Conservation (phyloP, 2,797 vertebrate genomes). For the Myotis daubentonii region DNA sequence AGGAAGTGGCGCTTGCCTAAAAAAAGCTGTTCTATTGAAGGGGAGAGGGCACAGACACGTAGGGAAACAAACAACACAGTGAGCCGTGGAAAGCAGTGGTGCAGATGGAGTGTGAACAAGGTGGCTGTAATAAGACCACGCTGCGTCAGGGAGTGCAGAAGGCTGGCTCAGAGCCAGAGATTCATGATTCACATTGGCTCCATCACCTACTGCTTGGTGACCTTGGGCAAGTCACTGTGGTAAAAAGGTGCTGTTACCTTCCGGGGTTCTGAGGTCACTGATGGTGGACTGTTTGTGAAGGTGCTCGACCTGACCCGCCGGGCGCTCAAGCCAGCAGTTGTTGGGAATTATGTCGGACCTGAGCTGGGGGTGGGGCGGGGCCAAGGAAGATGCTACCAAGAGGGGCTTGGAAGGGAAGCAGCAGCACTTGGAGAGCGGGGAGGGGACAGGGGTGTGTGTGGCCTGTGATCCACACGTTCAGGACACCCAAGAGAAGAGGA, state of each 20-base stretch:
- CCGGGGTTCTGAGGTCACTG: too few species aligned
- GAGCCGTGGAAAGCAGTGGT: background rate
- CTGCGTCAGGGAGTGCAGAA: background rate
- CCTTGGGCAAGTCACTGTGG: background rate
- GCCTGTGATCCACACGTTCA: fast-evolving
- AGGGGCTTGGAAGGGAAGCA: background rate
- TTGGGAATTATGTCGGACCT: background rate
- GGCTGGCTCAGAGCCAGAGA: background rate
- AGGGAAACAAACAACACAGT: background rate
- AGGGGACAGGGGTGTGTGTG: too few species aligned
- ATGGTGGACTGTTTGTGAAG: background rate
- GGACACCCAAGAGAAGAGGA: background rate
- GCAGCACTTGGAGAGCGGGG: background rate
- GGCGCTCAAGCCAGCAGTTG: background rate
- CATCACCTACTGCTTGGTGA: background rate
- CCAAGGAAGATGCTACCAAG: background rate
- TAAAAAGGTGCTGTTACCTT: background rate
- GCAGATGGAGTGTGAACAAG: fast-evolving
- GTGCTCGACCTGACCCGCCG: fast-evolving
- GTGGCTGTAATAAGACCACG: fast-evolving
- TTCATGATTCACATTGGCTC: background rate
- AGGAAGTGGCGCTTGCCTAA: background rate
- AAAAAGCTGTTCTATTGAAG: background rate
- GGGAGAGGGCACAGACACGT: background rate
- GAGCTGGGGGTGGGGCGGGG: background rate